Base-by-base conservation (phyloP, 92 coral and sea anemone genomes). In the Epizoanthus fatuus region DNA sequence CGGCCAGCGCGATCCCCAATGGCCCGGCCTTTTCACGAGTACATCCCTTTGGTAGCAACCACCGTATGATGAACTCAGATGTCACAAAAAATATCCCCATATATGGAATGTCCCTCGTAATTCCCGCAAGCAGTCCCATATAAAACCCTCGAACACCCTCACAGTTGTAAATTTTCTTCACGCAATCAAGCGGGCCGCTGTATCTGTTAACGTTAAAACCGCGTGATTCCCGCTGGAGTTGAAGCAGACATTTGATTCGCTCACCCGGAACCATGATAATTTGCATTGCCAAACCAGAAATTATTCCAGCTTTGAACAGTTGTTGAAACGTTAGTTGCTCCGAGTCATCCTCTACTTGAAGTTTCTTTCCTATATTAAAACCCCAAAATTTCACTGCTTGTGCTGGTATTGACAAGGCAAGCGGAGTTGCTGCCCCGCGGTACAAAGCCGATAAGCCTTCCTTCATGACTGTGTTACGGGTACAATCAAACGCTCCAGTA, bases 381-480 rank as follows among this genome's bases (percentile, higher is more conserved):
- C 95, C 86, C 83, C 86, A 91, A 51, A 95, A 95, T 25, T 84
- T 74, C 68, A 95, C 63, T 56, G 97, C 96, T 8, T 90, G 74
- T 5, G 85, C 77, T 4, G 98, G 98, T 7, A 92, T 91, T 16
- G 96, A 84, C 66, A 94, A 82, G 17, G 90, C 81, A 12, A 95
- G 83, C 16, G 96, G 98, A 11, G 97, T 86, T 6, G 93, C 71
- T 84, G 92, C 93, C 32, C 98, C 97, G 70, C 90, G 90, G 63
- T 94, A 93, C 84, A 95, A 38, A 4, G 94, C 98, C 45, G 80
- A 49, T 57, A 89, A 87, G 4, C 98, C 98, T 68, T 95, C 98
- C 54, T 88, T 86, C 74, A 88, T 72, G 58, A 93, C 69, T 35
- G 95, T 93, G 71, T 76, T 87, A 29, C 45, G 72, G 5, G 93